Base-by-base conservation (phyloP, 1,140 invertebrate species). In the Nebria ingens region DNA sequence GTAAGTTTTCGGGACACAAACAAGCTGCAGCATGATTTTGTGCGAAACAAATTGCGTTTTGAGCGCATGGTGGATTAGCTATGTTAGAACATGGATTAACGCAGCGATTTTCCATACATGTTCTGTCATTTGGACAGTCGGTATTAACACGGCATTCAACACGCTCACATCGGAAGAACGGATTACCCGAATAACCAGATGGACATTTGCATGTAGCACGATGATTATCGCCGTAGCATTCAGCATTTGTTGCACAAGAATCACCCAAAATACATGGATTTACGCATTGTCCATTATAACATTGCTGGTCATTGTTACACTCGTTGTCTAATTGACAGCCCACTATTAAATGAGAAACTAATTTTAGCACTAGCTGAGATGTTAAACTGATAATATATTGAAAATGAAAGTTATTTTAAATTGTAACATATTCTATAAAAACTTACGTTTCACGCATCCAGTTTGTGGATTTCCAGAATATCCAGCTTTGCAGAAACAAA, bases 401-500 rank as follows among this genome's bases (percentile, higher is more conserved):
- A 11, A 56, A 56, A 4, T 13, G 19, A 56, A n/a, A n/a, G n/a
- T n/a, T n/a, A n/a, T n/a, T n/a, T n/a, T n/a, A 6, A 49, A 49
- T 19, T 6, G 11, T 45, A 17, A 45, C 19, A 13, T 9, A 45
- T 17, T 17, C 19, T 13, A 38, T 54, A 53, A 53, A 57, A 20
- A 65, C 65, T 71, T 74, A 86, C 84, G 72, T 79, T 88, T 84
- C 6, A 77, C 71, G 62, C 90, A 93, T 51, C 84, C 85, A 54
- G 79, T 75, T 71, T 91, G 88, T 15, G 89, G 85, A 71, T 91
- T 90, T 64, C 89, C 89, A 20, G 86, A 88, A 67, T 80, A 89
- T 45, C 86, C 87, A 15, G 81, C 78, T 62, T 79, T 71, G 66
- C 91, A 93, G 58, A 76, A 81, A 65, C 90, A 93, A 3, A 84